Evolutionary conservation across 2,888 invertebrate species (phyloP).

Genomic region (Drosophila pseudotalamancana): DNA sequence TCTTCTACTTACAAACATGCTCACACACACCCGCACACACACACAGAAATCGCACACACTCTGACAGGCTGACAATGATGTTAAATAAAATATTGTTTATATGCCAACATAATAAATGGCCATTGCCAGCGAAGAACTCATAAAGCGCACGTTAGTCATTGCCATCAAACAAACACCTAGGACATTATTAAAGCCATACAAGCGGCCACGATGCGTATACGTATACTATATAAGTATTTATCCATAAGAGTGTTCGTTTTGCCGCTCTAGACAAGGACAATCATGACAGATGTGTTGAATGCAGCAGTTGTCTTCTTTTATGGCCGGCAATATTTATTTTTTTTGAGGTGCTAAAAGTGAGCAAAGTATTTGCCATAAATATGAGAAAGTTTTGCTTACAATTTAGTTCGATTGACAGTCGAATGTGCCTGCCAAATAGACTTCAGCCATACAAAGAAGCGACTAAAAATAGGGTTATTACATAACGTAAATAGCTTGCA

Average conservation of each 20-base stretch:
- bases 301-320: constrained; percentile 6
- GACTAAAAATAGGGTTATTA: too few relatives aligned
- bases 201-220: neutral
- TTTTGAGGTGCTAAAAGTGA: neutral
- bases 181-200: constrained; percentile 49
- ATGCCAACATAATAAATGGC: constrained; percentile 76
- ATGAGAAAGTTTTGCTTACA: neutral
- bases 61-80: constrained; percentile 64
- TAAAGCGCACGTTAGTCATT: constrained; percentile 60
- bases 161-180: constrained; percentile 66
- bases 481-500: too few relatives aligned
- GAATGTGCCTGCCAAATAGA: too few relatives aligned
- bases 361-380: neutral
- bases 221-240: too few relatives aligned
- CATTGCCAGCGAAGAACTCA: constrained; percentile 57
- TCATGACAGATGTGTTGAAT: constrained; percentile 68
- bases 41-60: too few relatives aligned
- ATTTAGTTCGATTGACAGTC: neutral
- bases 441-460: too few relatives aligned
- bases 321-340: constrained; percentile 1
- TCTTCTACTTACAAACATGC: constrained; percentile 32
- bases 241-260: constrained; percentile 14
- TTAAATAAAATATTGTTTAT: constrained; percentile 81
- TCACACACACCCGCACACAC: neutral
- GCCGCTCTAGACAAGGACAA: constrained; percentile 58